Evolutionary conservation across 2,113 vertebrate genomes (phyloP).

Genomic region (Mus spicilegus): DNA sequence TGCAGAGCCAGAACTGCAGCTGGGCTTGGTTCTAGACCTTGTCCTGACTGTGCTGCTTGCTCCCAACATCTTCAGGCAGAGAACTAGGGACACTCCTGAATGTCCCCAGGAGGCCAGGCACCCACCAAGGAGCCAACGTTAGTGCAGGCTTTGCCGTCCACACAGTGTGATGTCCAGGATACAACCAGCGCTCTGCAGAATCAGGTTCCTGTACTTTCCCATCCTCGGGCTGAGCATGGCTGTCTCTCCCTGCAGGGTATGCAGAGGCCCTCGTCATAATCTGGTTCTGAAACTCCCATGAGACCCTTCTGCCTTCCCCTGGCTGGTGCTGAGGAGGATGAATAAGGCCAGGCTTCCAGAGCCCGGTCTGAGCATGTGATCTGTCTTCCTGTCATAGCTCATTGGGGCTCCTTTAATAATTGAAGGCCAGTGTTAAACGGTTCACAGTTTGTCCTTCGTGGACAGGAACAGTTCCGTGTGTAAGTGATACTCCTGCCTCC

Average conservation of each 20-base stretch:
- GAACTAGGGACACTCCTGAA: neutral
- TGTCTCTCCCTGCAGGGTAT: neutral
- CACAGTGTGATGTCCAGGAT: neutral
- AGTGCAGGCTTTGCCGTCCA: neutral
- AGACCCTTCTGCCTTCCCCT: neutral
- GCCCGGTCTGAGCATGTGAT: conserved; percentile 41
- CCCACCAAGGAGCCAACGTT: neutral
- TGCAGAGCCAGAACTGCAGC: neutral
- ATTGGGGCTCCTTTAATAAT: conserved; percentile 76
- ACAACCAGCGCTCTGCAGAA: neutral
- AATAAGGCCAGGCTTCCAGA: conserved; percentile 48
- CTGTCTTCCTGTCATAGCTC: conserved; percentile 74
- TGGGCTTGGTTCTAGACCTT: neutral
- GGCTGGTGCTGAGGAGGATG: neutral
- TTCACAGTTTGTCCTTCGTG: conserved; percentile 66
- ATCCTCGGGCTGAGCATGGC: neutral
- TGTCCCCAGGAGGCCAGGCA: neutral
- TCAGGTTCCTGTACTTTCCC: neutral
- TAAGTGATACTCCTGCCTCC: conserved; percentile 59
- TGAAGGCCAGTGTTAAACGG: conserved; percentile 74
- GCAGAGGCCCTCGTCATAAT: neutral
- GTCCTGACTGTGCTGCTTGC: neutral
- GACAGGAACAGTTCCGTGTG: conserved; percentile 18
- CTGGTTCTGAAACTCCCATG: neutral
- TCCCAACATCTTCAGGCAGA: neutral